Evolutionary conservation across 1,140 invertebrate genomes (phyloP), one percentile per base, ranked within the genome.

Genomic region (Stegodyphus mimosarum): DNA sequence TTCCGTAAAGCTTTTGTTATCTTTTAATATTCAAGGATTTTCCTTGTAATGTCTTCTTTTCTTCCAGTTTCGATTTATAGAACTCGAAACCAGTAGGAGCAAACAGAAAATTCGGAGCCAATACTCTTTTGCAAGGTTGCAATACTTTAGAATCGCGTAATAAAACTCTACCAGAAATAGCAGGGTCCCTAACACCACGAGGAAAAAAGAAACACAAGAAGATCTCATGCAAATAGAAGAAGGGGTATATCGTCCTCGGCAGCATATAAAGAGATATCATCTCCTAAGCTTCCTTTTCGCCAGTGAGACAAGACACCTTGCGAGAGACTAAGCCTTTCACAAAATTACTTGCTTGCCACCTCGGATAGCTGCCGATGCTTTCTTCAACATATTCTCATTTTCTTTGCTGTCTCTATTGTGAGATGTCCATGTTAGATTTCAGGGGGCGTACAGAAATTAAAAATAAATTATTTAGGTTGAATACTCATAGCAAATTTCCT

Each of bases 311-410:
- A 70, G 64, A 53, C 67, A 79, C 77, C 67, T 79, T 53, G 77
- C 52, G 33, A n/a, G 64, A 10, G 50, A 55, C 66, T 79, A 69
- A 79, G 77, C 67, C 67, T 79, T 79, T 79, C 66, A 79, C 77
- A 79, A 79, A 79, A 79, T 79, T 79, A 79, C 77, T 79, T 79
- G 66, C 67, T 79, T 79, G 67, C 77, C 77, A 70, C 77, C 51
- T 79, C 64, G 51, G 50, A 70, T 69, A 48, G 51, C 60, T 66
- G 72, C 55, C 55, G 51, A 75, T 18, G 52, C 55, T 63, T 18
- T 49, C 48, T 64, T 13, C 50, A 70, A 79, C 64, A 70, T 79
- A 55, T 79, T 70, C 66, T 55, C 33, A 33, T 79, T 79, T 79
- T 79, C 66, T 69, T 55, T 53, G 64, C 17, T 9, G 66, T 17